phyloP scores from a whole-genome alignment of 2,888 invertebrate species.

The Anorthoa munda region DNA sequence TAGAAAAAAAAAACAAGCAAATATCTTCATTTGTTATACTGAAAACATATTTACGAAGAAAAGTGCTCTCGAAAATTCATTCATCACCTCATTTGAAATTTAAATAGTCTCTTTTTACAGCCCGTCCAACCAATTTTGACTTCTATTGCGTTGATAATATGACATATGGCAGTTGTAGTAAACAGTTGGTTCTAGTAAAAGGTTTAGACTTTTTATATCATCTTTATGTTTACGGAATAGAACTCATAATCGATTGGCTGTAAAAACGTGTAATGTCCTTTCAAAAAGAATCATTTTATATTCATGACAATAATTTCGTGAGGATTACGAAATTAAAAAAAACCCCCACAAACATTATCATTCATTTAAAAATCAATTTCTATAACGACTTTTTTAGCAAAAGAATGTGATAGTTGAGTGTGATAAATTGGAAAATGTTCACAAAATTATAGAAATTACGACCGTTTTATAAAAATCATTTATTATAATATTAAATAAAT shows the following conservation, averaged over 20 bases:
- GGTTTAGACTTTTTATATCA: no score
- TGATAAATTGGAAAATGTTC: slow-evolving; percentile 55
- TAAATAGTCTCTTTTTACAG: no score
- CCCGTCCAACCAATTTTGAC: no score
- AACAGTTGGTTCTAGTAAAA: no score
- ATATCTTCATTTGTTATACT: neutral
- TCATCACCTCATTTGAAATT: neutral
- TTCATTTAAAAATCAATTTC: slow-evolving; percentile 6
- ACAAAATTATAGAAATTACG: slow-evolving; percentile 44
- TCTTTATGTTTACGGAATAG: no score
- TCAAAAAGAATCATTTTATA: neutral
- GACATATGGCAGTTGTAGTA: no score
- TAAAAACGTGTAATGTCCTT: no score
- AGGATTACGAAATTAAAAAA: slow-evolving; percentile 15
- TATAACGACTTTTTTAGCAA: neutral
- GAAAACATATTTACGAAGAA: neutral
- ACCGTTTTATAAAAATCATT: slow-evolving; percentile 34
- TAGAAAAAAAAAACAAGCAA: neutral
- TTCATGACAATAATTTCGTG: slow-evolving; percentile 36
- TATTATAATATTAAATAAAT: slow-evolving; percentile 21
- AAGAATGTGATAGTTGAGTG: slow-evolving; percentile 60
- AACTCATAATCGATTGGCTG: no score
- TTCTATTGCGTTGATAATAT: no score
- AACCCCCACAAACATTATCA: neutral
- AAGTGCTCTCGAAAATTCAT: slow-evolving; percentile 23